Conservation (phyloP, 2,888 invertebrate species). For the Diarsia mendica region DNA sequence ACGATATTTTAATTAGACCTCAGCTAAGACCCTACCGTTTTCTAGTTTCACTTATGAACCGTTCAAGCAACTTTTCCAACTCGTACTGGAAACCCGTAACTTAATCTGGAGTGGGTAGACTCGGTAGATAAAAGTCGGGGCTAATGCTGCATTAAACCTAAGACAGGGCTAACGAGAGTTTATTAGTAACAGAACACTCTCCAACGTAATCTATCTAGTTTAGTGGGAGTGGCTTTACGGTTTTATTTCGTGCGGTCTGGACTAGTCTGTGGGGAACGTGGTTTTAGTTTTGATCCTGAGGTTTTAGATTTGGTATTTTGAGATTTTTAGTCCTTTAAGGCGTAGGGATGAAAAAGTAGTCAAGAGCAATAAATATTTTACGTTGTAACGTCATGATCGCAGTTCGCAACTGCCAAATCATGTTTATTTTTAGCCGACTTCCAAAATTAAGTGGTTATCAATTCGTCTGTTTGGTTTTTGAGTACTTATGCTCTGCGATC, state of each 20-base stretch:
- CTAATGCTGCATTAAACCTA: conserved; percentile 61
- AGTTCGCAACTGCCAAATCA: too few relatives aligned
- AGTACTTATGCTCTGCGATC: too few relatives aligned
- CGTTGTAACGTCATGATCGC: too few relatives aligned
- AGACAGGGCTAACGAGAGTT: conserved; percentile 65
- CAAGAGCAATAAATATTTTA: too few relatives aligned
- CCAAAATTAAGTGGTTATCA: too few relatives aligned
- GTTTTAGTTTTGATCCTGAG: conserved; percentile 8
- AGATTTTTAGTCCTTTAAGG: background rate
- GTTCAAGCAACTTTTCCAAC: conserved; percentile 52
- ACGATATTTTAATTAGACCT: conserved; percentile 1
- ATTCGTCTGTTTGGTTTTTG: too few relatives aligned
- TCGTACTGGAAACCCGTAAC: conserved; percentile 52
- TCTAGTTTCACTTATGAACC: conserved; percentile 31
- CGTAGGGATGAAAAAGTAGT: too few relatives aligned
- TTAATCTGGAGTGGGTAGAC: conserved; percentile 58
- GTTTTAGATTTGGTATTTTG: background rate
- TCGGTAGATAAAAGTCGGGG: conserved; percentile 58
- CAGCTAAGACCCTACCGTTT: conserved; percentile 10
- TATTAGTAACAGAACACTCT: conserved; percentile 64
- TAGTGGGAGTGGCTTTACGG: conserved; percentile 41
- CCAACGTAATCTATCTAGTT: conserved; percentile 56
- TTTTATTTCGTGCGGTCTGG: conserved; percentile 36
- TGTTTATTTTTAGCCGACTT: too few relatives aligned
- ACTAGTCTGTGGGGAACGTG: conserved; percentile 1